These are phyloP conservation scores for Poecilia latipinna DNA, from an alignment of 2,113 vertebrate genomes.

Conservation along the genomic window DNA sequence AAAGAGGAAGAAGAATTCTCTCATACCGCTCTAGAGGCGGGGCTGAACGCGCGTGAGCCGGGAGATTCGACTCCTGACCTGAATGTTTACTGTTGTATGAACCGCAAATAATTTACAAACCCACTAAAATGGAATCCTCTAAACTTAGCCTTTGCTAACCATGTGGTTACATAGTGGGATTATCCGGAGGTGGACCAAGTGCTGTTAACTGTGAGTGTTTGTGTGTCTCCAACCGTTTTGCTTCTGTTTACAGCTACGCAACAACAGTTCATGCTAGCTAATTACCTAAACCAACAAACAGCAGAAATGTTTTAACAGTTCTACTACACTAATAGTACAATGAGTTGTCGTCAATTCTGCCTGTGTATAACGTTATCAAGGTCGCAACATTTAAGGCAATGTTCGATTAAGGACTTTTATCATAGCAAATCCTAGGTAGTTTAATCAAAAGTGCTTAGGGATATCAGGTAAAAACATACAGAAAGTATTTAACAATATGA, in stretches of 20 bases:
- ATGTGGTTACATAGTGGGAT: not conserved
- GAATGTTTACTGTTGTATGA: not conserved
- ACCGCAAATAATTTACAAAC: not conserved
- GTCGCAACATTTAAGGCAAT: too few species aligned
- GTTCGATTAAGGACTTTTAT: too few species aligned
- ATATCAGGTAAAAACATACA: not conserved
- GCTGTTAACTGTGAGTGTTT: conserved; percentile 43
- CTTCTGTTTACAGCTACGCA: not conserved
- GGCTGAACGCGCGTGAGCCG: conserved; percentile 22
- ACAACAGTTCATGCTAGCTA: not conserved
- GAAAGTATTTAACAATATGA: too few species aligned
- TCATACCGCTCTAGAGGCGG: too few species aligned
- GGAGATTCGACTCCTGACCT: conserved; percentile 64
- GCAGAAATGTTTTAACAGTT: not conserved
- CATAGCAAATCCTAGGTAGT: too few species aligned
- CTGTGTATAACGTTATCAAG: too few species aligned
- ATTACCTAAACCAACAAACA: not conserved
- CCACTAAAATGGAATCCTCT: not conserved
- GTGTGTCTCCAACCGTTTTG: too few species aligned
- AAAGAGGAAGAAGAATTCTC: not conserved
- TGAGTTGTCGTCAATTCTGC: too few species aligned
- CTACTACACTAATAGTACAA: not conserved
- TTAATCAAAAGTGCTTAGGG: too few species aligned
- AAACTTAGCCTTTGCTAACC: fast-evolving
- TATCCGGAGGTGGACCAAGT: not conserved